Evolutionary conservation across 2,888 invertebrate species (phyloP).

Genomic region (Lacanobia oleracea): DNA sequence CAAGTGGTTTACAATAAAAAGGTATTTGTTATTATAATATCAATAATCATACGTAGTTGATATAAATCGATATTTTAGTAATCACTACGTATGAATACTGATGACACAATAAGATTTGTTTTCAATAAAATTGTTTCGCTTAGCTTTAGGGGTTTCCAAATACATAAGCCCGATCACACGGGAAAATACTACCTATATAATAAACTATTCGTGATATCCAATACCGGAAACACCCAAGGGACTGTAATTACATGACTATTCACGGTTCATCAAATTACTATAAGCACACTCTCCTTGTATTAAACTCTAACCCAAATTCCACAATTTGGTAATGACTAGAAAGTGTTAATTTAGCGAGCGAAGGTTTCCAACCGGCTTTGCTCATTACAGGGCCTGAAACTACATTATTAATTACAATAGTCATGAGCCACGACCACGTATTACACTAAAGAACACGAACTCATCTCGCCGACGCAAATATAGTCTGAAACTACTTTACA

Average conservation of each 20-base stretch:
- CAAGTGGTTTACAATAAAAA: background rate
- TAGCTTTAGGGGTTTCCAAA: background rate
- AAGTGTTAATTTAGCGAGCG: conserved; percentile 24
- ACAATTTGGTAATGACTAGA: conserved; percentile 26
- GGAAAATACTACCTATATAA: background rate
- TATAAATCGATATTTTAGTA: background rate
- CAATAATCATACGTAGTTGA: too few relatives aligned
- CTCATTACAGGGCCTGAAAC: conserved; percentile 35
- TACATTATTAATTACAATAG: conserved; percentile 46
- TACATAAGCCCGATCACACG: background rate
- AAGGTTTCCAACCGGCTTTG: conserved; percentile 20
- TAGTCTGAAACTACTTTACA: conserved; percentile 64
- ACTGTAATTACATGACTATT: conserved; percentile 24
- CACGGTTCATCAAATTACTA: conserved; percentile 38
- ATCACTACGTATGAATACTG: background rate
- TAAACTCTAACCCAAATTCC: conserved; percentile 5
- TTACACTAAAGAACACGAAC: conserved; percentile 50
- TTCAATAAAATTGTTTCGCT: background rate
- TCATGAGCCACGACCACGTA: conserved; percentile 22
- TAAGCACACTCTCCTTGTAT: conserved; percentile 18
- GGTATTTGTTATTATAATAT: too few relatives aligned
- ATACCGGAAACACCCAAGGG: conserved; percentile 3
- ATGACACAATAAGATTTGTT: too few relatives aligned
- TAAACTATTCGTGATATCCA: conserved; percentile 5
- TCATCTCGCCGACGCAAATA: conserved; percentile 62